Base-by-base conservation (phyloP, 2,888 invertebrate species). In the Ethmia dodecea region DNA sequence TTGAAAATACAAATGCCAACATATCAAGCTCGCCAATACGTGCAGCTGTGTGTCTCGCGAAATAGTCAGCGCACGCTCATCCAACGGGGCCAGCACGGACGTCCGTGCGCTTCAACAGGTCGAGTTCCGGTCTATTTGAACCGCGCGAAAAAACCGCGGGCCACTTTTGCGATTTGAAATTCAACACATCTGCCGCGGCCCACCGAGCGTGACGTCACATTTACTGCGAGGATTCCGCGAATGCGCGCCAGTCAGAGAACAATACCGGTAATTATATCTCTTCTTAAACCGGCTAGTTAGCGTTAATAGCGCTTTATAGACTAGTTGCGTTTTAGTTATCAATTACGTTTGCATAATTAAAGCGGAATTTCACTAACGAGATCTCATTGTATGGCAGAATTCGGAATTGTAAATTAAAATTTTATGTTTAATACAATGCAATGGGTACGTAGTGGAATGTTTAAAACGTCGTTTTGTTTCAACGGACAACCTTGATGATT, bases 101-200 rank as follows among this genome's bases (percentile, higher is more conserved):
- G 53, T 67, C 62, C 60, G 60, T 51, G 60, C 61, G 62, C 63
- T 52, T 46, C 58, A 62, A 52, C 66, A 60, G 62, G 61, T 60
- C 62, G 55, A 37, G 74, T 70, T 73, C 65, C 75, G 71, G 66
- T 73, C 76, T 71, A 75, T 75, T 75, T 75, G 72, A 52, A 30
- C 20, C 30, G 29, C 42, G 55, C 55, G 46, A 61, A 73, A 72
- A 68, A 72, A 68, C 50, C 36, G 49, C 47, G 38, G 44, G 59
- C 55, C 59, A 64, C 63, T 62, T 52, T 43, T 51, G 43, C 49
- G 36, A 67, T 66, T 71, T 65, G 52, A 58, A 67, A 70, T 68
- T 63, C 62, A 65, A 56, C 48, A 49, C 55, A 55, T 61, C 63
- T 63, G 52, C 55, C 45, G 53, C 52, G 57, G 47, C 47, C 47